Percentiles rank a stretch among this genome's conserved stretches.
Evolutionary conservation across 2,113 vertebrate genomes (phyloP).

Genomic region (Willisornis vidua): DNA sequence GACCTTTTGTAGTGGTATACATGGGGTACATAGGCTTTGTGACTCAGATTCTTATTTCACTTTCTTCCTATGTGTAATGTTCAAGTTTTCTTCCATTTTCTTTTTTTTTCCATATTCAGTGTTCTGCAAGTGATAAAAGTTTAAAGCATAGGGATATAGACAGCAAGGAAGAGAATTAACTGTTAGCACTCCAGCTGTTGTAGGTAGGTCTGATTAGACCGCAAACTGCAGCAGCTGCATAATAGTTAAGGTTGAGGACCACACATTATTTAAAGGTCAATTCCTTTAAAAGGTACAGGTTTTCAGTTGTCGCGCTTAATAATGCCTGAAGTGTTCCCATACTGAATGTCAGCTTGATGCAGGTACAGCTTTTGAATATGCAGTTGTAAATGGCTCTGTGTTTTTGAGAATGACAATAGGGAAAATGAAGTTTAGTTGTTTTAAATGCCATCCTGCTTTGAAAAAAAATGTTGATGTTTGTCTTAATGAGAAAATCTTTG

Average conservation of each 20-base stretch:
- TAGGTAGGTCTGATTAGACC: not conserved
- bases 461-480: not conserved
- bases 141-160: not conserved
- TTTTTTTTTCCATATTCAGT: not conserved
- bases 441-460: not conserved
- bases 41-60: not conserved
- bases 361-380: not conserved
- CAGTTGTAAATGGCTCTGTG: not conserved
- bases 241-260: not conserved
- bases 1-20: constrained; percentile 17
- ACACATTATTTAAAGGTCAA: not conserved
- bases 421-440: not conserved
- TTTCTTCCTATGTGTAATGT: not conserved
- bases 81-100: not conserved
- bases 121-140: not conserved
- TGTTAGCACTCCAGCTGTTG: not conserved
- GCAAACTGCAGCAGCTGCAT: not conserved
- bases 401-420: not conserved
- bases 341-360: not conserved
- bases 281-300: not conserved
- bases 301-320: not conserved
- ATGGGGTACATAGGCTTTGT: not conserved
- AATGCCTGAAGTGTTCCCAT: not conserved
- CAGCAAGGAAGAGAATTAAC: not conserved
- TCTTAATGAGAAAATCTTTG: not conserved